Conservation (phyloP, 2,797 vertebrate species). For the Sardinella longiceps region DNA sequence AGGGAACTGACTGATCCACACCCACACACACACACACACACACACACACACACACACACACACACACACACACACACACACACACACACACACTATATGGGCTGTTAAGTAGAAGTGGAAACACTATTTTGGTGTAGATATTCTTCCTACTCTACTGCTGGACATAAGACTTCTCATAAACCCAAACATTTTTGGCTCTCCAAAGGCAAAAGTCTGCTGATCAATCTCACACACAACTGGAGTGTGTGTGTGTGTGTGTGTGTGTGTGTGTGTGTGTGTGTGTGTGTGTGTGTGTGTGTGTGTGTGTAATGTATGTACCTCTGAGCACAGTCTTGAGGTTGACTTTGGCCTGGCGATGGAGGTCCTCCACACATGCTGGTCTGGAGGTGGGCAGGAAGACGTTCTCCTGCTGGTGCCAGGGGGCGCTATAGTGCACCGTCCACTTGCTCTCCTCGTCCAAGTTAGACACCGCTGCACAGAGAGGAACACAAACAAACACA, state of each 20-base stretch:
- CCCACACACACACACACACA: too few species aligned
- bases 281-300: background rate
- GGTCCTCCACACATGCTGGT: slow-evolving; percentile 90
- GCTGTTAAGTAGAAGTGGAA: too few species aligned
- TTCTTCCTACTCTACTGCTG: too few species aligned
- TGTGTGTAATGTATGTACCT: slow-evolving; percentile 71
- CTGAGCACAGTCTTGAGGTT: slow-evolving; percentile 95
- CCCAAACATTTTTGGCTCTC: too few species aligned
- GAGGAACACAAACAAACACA: slow-evolving; percentile 33
- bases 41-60: too few species aligned
- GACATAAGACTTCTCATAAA: too few species aligned
- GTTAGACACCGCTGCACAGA: slow-evolving; percentile 90
- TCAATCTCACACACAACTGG: too few species aligned
- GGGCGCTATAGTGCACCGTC: slow-evolving; percentile 94
- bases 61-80: too few species aligned
- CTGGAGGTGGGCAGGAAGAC: slow-evolving; percentile 90
- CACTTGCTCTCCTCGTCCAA: slow-evolving; percentile 97
- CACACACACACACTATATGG: too few species aligned
- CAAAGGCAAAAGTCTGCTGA: too few species aligned
- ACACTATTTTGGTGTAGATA: too few species aligned
- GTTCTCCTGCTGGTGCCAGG: slow-evolving; percentile 98
- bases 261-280: background rate
- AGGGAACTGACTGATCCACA: too few species aligned
- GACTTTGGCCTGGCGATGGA: slow-evolving; percentile 95
- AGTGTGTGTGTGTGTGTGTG: background rate